Conservation (phyloP, 2,888 invertebrate species). For the Pomacea canaliculata region DNA sequence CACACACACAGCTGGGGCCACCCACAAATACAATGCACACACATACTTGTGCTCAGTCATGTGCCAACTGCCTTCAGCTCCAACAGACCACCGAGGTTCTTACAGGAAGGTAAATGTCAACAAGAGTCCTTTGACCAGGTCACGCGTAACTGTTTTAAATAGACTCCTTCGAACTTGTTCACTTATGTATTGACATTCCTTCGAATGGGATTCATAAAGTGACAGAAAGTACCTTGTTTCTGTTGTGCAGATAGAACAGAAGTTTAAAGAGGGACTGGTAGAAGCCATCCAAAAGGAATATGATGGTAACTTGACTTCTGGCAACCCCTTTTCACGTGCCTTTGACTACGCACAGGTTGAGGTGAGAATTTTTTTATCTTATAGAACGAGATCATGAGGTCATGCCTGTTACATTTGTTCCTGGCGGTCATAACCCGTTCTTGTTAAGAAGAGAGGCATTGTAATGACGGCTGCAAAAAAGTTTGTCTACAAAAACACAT, state of each 20-base stretch:
- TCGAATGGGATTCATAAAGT: no score
- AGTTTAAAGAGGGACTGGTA: background rate
- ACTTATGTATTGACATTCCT: no score
- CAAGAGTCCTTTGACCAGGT: background rate
- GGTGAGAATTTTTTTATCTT: background rate
- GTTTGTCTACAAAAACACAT: background rate
- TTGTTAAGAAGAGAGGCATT: background rate
- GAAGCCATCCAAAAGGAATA: background rate
- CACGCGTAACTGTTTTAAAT: background rate
- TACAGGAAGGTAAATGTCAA: background rate
- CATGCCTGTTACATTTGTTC: no score
- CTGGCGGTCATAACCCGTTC: no score
- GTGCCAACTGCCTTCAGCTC: no score
- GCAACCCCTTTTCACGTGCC: background rate
- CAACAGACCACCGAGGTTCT: no score
- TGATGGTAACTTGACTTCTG: background rate
- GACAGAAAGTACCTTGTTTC: background rate
- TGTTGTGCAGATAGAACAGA: background rate
- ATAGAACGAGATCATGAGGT: background rate
- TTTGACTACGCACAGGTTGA: background rate
- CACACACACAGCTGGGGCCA: background rate
- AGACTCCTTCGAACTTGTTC: no score
- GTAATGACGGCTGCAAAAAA: background rate
- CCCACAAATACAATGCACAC: background rate
- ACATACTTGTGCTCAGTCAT: background rate